Evolutionary conservation across 2,888 invertebrate genomes (phyloP).

Genomic region (Drosophila hamatofila): DNA sequence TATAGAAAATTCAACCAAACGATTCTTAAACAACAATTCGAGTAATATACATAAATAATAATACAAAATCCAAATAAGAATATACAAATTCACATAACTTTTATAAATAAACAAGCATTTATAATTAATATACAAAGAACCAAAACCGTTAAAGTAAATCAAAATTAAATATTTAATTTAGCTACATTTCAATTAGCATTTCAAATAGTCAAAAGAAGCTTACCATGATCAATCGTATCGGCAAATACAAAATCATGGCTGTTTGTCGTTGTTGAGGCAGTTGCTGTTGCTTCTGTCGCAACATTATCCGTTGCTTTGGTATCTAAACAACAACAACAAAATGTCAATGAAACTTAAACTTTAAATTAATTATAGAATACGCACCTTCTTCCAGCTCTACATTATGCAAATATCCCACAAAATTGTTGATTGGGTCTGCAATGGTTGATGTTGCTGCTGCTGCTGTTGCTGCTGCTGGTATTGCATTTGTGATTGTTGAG

Average conservation of each 20-base stretch:
- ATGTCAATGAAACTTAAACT: background rate
- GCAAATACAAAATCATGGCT: slow-evolving; percentile 77
- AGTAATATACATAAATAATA: background rate
- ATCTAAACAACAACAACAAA: slow-evolving; percentile 41
- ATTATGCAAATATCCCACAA: slow-evolving; percentile 54
- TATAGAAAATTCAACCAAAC: background rate
- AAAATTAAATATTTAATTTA: background rate
- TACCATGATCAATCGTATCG: slow-evolving; percentile 83
- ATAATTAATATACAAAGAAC: background rate
- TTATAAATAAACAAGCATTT: background rate
- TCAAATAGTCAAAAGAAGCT: slow-evolving; percentile 17
- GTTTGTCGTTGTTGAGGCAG: slow-evolving; percentile 42
- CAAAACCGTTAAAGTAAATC: slow-evolving; percentile 8
- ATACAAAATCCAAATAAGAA: background rate
- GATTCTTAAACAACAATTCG: background rate
- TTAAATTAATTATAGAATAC: background rate
- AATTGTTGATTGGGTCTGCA: slow-evolving; percentile 51
- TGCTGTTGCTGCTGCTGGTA: slow-evolving; percentile 25
- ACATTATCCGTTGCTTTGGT: slow-evolving; percentile 64
- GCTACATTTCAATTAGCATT: slow-evolving; percentile 14
- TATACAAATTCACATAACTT: background rate
- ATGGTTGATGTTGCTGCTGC: slow-evolving; percentile 21
- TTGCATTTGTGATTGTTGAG: slow-evolving; percentile 28
- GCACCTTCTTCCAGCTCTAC: slow-evolving; percentile 59
- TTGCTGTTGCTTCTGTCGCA: slow-evolving; percentile 36